Conservation (phyloP, 2,888 invertebrate species). For the Pammene fasciana region DNA sequence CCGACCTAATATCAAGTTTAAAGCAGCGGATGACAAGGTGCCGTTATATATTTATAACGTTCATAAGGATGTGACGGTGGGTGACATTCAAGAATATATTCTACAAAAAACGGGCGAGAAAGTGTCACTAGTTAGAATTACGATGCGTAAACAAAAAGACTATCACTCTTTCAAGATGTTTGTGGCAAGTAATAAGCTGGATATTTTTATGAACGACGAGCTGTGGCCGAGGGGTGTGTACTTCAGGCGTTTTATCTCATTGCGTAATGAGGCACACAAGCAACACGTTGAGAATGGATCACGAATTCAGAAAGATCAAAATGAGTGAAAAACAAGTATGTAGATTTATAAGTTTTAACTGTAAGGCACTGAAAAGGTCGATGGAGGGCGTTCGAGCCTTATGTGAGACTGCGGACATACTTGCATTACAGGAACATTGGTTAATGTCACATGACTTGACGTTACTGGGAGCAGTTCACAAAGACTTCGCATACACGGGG, state of each 20-base stretch:
- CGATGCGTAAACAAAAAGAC: conserved; percentile 14
- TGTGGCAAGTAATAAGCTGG: conserved; percentile 31
- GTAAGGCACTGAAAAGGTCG: too few relatives aligned
- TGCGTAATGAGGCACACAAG: too few relatives aligned
- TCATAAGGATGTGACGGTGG: not conserved
- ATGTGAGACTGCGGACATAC: too few relatives aligned
- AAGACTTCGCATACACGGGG: too few relatives aligned
- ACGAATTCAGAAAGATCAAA: too few relatives aligned
- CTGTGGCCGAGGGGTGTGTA: conserved; percentile 43
- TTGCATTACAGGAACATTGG: too few relatives aligned
- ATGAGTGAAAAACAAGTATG: too few relatives aligned
- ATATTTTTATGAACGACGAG: conserved; percentile 31
- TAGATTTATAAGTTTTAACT: too few relatives aligned
- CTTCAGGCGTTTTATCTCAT: not conserved
- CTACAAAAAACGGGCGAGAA: not conserved
- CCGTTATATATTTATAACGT: not conserved
- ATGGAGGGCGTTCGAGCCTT: too few relatives aligned
- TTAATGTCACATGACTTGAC: too few relatives aligned
- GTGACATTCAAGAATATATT: conserved; percentile 6
- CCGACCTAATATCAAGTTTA: not conserved
- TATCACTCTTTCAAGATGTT: conserved; percentile 42
- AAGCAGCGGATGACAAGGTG: not conserved
- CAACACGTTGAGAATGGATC: too few relatives aligned
- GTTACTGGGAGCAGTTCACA: too few relatives aligned
- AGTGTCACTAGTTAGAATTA: conserved; percentile 19